Base-by-base conservation (phyloP, 2,888 invertebrate species). In the Pristionchus mayeri region DNA sequence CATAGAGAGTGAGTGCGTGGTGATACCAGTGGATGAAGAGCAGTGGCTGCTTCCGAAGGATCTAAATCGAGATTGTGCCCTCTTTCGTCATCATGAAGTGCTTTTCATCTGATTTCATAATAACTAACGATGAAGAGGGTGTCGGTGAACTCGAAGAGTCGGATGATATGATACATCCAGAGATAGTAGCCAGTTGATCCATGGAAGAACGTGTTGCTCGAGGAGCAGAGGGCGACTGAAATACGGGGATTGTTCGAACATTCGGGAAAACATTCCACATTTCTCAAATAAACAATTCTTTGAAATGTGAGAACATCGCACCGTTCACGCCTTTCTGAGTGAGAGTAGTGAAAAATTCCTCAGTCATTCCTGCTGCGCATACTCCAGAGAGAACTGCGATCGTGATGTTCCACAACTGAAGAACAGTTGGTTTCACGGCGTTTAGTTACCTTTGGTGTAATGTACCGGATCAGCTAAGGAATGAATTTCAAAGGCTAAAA, bases 1-100 rank as follows among this genome's bases (percentile, higher is more conserved):
- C 63, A 34, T 34, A 63, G 18, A 63, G 63, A 0, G 63, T 63
- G 34, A 63, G 63, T 21, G 63, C 63, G 34, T 63, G 63, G 34
- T 63, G 63, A 21, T 18, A 63, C 63, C 63, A 63, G 21, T 63
- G 63, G 16, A 63, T 63, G 63, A 63, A 63, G 63, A 63, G 63
- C 27, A 63, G 63, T 18, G 63, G 63, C 63, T 63, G 63, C 37
- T 63, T 63, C 13, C 63, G 63, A 34, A 63, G 63, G 21, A 63
- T 63, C 63, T 63, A 7, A 9, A 63, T 30, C 44, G 44, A 44
- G 6, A 44, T 6, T 9, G 13, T 44, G 6, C 13, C 44, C 6
- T 13, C 13, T 44, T 44, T 44, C 44, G 44, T 44, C 6, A n/a
- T n/a, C n/a, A n/a, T n/a, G n/a, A n/a, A n/a, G n/a, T 44, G 6